Evolutionary conservation across 2,797 vertebrate genomes (phyloP).

Genomic region (Aeoliscus strigatus): DNA sequence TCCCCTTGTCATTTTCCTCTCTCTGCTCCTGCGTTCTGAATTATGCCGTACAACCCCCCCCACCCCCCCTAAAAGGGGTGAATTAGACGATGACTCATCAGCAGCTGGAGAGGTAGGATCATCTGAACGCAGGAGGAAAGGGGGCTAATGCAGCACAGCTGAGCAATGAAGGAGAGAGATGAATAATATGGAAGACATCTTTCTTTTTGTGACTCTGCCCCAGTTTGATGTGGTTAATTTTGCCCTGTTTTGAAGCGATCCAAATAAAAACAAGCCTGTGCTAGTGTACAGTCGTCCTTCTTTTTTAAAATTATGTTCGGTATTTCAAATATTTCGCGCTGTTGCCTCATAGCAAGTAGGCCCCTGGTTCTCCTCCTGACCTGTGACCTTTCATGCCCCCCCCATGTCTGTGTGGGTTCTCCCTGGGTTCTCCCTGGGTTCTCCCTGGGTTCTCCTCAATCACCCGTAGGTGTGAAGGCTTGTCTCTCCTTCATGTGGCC

Average conservation of each 20-base stretch:
- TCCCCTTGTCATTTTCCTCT: slow-evolving; percentile 24
- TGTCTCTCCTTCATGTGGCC: too few relatives aligned
- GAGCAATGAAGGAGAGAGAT: slow-evolving; percentile 50
- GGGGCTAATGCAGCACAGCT: slow-evolving; percentile 58
- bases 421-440: too few relatives aligned
- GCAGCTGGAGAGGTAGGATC: slow-evolving; percentile 21
- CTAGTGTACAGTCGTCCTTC: too few relatives aligned
- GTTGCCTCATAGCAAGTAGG: too few relatives aligned
- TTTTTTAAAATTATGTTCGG: too few relatives aligned
- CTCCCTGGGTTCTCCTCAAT: too few relatives aligned
- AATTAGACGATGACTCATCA: slow-evolving; percentile 56
- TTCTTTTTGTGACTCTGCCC: background rate
- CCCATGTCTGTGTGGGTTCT: too few relatives aligned
- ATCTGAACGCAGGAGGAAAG: slow-evolving; percentile 6
- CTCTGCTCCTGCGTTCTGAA: slow-evolving; percentile 3
- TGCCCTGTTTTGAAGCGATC: slow-evolving; percentile 27
- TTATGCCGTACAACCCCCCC: slow-evolving; percentile 39
- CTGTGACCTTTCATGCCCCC: too few relatives aligned
- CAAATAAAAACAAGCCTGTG: slow-evolving; percentile 38
- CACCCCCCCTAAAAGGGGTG: too few relatives aligned
- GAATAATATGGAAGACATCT: slow-evolving; percentile 46
- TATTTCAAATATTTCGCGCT: too few relatives aligned
- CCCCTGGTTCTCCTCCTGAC: too few relatives aligned
- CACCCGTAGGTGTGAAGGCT: too few relatives aligned
- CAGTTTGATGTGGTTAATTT: slow-evolving; percentile 21